A percentile compares a stretch with the other conserved stretches of the same genome.
These are phyloP conservation scores for Mylabris sibirica DNA, from an alignment of 2,888 invertebrate genomes.

Conservation along the genomic window DNA sequence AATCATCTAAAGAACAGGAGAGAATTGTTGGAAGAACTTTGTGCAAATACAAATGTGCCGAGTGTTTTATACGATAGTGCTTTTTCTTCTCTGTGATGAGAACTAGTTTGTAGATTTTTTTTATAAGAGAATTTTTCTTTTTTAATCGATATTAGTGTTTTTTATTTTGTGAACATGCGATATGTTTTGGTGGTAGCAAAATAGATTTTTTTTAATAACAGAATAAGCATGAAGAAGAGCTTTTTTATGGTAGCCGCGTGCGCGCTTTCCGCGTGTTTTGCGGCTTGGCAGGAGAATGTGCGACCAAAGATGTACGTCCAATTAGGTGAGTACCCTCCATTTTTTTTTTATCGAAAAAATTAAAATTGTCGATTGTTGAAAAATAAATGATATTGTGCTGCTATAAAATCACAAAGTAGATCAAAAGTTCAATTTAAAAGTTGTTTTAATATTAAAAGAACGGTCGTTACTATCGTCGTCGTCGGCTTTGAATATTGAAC, in stretches of 20 bases:
- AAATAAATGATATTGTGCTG: background rate
- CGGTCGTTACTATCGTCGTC: background rate
- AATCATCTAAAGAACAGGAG: background rate
- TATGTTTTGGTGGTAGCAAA: constrained; percentile 47
- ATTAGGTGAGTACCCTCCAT: constrained; percentile 77
- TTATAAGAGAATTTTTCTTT: constrained; percentile 11
- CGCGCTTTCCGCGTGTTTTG: constrained; percentile 64
- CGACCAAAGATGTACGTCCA: constrained; percentile 92
- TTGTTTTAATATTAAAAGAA: background rate
- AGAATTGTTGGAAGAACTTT: background rate
- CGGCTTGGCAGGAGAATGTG: constrained; percentile 91
- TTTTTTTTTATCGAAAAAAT: background rate
- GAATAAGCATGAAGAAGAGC: constrained; percentile 49
- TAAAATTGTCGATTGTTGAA: background rate
- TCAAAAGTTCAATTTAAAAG: background rate
- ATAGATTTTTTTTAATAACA: constrained; percentile 23
- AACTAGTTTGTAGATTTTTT: constrained; percentile 36
- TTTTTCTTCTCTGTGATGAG: constrained; percentile 47
- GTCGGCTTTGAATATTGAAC: background rate
- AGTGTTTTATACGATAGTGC: constrained; percentile 36
- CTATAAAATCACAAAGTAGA: background rate
- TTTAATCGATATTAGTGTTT: constrained; percentile 22
- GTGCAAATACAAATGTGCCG: background rate
- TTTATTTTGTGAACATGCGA: constrained; percentile 41
- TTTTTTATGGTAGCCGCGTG: constrained; percentile 62